phyloP scores from a whole-genome alignment of 2,888 invertebrate genomes.

The Meliscaeva auricollis region DNA sequence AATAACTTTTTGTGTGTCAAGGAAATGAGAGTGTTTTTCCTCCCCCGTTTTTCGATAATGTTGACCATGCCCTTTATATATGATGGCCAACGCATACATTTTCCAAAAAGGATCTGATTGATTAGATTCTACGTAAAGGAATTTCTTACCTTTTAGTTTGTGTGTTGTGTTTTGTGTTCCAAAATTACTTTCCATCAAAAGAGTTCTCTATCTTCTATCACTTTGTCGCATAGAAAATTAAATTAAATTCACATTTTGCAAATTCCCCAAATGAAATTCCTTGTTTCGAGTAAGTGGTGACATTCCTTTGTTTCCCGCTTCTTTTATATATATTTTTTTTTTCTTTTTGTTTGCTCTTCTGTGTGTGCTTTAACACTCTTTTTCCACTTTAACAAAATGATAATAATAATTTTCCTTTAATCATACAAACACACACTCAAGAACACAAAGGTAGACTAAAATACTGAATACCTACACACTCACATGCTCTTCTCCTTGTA shows the following conservation, averaged over 20 bases:
- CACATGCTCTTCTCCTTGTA: not conserved
- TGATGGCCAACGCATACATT: not conserved
- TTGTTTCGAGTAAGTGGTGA: not conserved
- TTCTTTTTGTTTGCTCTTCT: not conserved
- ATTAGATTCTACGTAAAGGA: not conserved
- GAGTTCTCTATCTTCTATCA: not conserved
- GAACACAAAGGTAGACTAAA: not conserved
- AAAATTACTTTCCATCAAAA: conserved; percentile 5
- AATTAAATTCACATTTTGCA: conserved; percentile 45
- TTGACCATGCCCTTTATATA: not conserved
- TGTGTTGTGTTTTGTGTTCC: not conserved
- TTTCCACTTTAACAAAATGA: conserved; percentile 30
- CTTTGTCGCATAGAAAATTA: not conserved
- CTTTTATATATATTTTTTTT: conserved; percentile 14
- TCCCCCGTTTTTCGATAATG: not conserved
- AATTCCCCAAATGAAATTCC: conserved; percentile 18
- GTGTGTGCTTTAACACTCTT: conserved; percentile 13
- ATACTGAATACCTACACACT: not conserved
- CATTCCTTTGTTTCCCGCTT: conserved; percentile 46
- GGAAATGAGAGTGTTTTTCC: conserved; percentile 37
- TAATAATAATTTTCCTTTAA: conserved; percentile 26
- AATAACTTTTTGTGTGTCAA: conserved; percentile 54
- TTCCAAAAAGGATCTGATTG: not conserved
- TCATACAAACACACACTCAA: conserved; percentile 13
- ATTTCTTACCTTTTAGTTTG: conserved; percentile 16